phyloP scores from a whole-genome alignment of 2,888 invertebrate genomes.

The Idaea straminata region DNA sequence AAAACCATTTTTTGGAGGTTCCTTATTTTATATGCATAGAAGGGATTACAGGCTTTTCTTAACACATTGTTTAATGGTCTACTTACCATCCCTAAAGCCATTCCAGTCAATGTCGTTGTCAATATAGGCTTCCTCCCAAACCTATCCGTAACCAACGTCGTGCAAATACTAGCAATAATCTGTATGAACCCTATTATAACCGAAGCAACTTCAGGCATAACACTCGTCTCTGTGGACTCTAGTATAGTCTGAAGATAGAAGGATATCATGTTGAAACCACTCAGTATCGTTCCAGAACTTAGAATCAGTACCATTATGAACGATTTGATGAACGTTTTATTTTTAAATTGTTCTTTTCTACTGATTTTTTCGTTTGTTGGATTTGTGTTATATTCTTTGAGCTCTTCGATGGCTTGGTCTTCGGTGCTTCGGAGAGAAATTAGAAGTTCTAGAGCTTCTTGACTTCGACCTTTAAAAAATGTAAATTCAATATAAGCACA shows the following conservation, averaged over 20 bases:
- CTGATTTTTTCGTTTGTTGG: conserved; percentile 17
- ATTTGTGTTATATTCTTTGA: conserved; percentile 45
- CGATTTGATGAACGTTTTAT: conserved; percentile 39
- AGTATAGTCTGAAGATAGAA: conserved; percentile 59
- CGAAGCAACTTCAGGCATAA: conserved; percentile 50
- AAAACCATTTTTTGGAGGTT: background rate
- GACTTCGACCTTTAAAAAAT: conserved; percentile 44
- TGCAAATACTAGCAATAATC: conserved; percentile 46
- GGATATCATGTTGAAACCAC: conserved; percentile 51
- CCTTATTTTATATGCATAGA: background rate
- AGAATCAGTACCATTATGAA: conserved; percentile 29
- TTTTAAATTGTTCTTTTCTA: conserved; percentile 26
- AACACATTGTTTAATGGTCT: no score
- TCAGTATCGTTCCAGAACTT: conserved; percentile 30
- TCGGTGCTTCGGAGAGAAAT: conserved; percentile 51
- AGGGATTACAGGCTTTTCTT: no score
- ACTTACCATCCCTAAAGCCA: conserved; percentile 47
- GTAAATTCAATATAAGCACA: background rate
- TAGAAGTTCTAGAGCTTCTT: conserved; percentile 47
- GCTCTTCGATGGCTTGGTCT: conserved; percentile 42
- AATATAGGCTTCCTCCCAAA: conserved; percentile 49
- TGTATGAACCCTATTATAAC: conserved; percentile 54
- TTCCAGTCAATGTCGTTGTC: conserved; percentile 33
- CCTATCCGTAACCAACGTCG: conserved; percentile 40
- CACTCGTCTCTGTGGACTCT: conserved; percentile 49